Percentiles rank a stretch among this genome's conserved stretches.
phyloP scores from a whole-genome alignment of 2,113 vertebrate genomes.

The Glareola pratincola region DNA sequence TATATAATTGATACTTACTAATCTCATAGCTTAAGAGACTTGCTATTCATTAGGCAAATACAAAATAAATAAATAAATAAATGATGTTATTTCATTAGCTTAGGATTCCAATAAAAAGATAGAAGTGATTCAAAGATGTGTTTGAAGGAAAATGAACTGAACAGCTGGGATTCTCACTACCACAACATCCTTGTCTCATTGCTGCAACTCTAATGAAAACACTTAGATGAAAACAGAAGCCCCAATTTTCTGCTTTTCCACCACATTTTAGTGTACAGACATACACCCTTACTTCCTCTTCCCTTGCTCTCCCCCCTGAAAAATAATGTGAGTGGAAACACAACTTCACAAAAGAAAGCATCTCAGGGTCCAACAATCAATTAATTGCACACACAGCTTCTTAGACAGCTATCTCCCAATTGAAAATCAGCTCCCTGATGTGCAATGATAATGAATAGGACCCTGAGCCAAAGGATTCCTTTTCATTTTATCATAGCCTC shows the following conservation, averaged over 20 bases:
- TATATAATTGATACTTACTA: not conserved
- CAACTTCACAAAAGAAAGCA: not conserved
- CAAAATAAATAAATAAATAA: not conserved
- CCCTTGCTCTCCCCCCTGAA: not conserved
- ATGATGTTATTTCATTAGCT: not conserved
- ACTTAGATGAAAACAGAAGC: not conserved
- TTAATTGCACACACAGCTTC: too few species aligned
- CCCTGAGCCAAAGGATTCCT: not conserved
- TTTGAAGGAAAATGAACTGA: not conserved
- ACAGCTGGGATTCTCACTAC: not conserved
- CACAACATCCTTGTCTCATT: not conserved
- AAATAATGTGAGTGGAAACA: not conserved
- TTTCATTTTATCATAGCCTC: not conserved
- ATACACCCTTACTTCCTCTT: not conserved
- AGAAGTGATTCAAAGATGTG: not conserved
- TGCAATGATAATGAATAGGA: not conserved
- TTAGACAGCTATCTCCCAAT: not conserved
- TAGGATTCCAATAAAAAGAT: not conserved
- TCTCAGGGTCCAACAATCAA: not conserved
- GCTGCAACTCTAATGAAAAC: not conserved
- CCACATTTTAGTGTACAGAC: not conserved
- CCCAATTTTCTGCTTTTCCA: not conserved
- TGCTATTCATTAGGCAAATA: not conserved
- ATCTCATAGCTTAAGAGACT: not conserved
- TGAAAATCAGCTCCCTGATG: not conserved